A percentile compares a stretch with the other conserved stretches of the same genome.
Conservation (phyloP, 2,888 invertebrate genomes). For the Hypena proboscidalis region DNA sequence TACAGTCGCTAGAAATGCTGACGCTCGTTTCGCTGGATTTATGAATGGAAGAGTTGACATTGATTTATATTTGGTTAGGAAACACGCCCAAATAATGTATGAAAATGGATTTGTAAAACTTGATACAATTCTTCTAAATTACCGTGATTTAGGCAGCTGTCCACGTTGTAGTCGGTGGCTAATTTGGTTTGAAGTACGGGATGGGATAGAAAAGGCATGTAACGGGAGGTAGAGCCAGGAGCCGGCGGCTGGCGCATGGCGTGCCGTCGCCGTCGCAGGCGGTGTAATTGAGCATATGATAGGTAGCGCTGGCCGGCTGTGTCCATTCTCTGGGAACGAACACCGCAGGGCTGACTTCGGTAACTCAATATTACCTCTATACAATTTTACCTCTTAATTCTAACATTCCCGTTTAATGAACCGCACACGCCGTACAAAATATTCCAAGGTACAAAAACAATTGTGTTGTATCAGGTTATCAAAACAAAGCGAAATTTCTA, state of each 20-base stretch:
- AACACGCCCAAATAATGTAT: slow-evolving; percentile 21
- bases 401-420: slow-evolving; percentile 14
- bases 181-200: slow-evolving; percentile 30
- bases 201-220: slow-evolving; percentile 40
- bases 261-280: slow-evolving; percentile 49
- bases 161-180: slow-evolving; percentile 41
- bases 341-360: slow-evolving; percentile 56
- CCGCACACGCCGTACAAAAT: slow-evolving; percentile 7
- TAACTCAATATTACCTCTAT: slow-evolving; percentile 31
- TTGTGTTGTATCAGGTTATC: slow-evolving; percentile 10
- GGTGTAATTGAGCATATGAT: slow-evolving; percentile 79
- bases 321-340: slow-evolving; percentile 63
- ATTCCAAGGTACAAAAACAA: slow-evolving; percentile 12
- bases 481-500: slow-evolving; percentile 11
- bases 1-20: slow-evolving; percentile 35
- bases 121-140: slow-evolving; percentile 16
- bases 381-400: slow-evolving; percentile 18
- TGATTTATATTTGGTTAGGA: slow-evolving; percentile 40
- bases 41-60: slow-evolving; percentile 35
- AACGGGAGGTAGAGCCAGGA: slow-evolving; percentile 32
- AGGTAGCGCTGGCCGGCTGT: slow-evolving; percentile 67
- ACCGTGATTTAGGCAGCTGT: slow-evolving; percentile 26
- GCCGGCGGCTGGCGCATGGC: slow-evolving; percentile 44
- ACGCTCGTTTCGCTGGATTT: slow-evolving; percentile 40
- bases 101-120: slow-evolving; percentile 20